Evolutionary conservation across 37 sponge, comb jelly and placozoan genomes (phyloP).

Genomic region (Halichondria panicea): DNA sequence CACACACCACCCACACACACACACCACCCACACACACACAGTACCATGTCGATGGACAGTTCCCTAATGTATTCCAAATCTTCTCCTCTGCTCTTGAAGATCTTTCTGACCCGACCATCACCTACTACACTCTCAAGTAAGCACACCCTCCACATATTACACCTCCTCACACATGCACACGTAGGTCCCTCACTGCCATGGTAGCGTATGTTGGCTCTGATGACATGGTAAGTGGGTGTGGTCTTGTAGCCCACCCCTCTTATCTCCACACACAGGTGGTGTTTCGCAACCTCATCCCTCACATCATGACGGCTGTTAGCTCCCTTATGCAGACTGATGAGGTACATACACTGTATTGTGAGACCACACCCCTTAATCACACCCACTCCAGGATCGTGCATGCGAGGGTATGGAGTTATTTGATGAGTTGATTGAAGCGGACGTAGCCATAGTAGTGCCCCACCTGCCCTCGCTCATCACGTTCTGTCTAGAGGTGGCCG

Average conservation of each 20-base stretch:
- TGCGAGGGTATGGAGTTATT: constrained; percentile 98
- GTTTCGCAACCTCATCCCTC: constrained; percentile 69
- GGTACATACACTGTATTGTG: constrained; percentile 20
- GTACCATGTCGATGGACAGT: no score
- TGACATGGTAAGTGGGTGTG: constrained; percentile 45
- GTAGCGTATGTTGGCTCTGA: constrained; percentile 75
- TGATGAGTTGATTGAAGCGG: constrained; percentile 93
- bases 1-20: no score
- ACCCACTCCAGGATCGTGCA: constrained; percentile 71
- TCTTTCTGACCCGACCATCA: constrained; percentile 43
- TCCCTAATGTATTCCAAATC: constrained; percentile 48
- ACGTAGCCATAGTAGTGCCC: constrained; percentile 76
- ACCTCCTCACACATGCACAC: background rate
- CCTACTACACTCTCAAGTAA: constrained; percentile 80
- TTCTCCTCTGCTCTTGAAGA: constrained; percentile 67
- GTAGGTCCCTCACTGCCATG: constrained; percentile 77
- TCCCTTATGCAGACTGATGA: constrained; percentile 55
- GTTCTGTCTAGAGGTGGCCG: constrained; percentile 85
- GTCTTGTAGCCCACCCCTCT: background rate
- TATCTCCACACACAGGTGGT: constrained; percentile 16
- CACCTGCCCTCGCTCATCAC: constrained; percentile 65
- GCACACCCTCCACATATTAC: constrained; percentile 2
- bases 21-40: no score
- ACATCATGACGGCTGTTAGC: constrained; percentile 44
- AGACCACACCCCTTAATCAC: background rate